Evolutionary conservation across 2,888 invertebrate species (phyloP).

Genomic region (Agonopterix heracliana): DNA sequence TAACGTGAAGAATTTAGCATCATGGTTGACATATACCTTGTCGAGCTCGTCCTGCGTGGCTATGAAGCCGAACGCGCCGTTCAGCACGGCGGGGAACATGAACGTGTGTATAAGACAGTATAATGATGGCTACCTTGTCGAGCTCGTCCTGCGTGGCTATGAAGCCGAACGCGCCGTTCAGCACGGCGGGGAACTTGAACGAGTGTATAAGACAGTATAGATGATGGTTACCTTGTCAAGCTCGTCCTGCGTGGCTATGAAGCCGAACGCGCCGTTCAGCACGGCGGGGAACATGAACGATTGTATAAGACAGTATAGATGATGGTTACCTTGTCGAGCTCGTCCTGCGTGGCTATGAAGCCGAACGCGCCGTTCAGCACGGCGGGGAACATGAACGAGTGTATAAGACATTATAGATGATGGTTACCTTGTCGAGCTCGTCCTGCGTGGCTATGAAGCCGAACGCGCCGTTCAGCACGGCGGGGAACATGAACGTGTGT

Average conservation of each 20-base stretch:
- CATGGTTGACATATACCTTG: conserved; percentile 30
- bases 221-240: too few species aligned
- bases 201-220: too few species aligned
- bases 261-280: too few species aligned
- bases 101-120: too few species aligned
- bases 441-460: conserved; percentile 44
- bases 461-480: conserved; percentile 56
- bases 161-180: conserved; percentile 54
- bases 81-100: conserved; percentile 50
- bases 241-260: too few species aligned
- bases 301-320: too few species aligned
- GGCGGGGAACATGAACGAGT: conserved; percentile 55
- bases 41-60: conserved; percentile 43
- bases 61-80: conserved; percentile 55
- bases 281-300: too few species aligned
- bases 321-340: conserved; percentile 53
- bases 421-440: conserved; percentile 53
- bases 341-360: conserved; percentile 40
- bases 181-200: too few species aligned
- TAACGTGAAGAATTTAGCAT: too few species aligned
- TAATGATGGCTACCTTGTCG: conserved; percentile 46
- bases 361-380: conserved; percentile 57
- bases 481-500: too few species aligned
- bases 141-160: conserved; percentile 48
- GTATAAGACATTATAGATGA: too few species aligned